Evolutionary conservation across 35 echinoderm and acorn worm genomes (phyloP).

Genomic region (Apostichopus californicus): DNA sequence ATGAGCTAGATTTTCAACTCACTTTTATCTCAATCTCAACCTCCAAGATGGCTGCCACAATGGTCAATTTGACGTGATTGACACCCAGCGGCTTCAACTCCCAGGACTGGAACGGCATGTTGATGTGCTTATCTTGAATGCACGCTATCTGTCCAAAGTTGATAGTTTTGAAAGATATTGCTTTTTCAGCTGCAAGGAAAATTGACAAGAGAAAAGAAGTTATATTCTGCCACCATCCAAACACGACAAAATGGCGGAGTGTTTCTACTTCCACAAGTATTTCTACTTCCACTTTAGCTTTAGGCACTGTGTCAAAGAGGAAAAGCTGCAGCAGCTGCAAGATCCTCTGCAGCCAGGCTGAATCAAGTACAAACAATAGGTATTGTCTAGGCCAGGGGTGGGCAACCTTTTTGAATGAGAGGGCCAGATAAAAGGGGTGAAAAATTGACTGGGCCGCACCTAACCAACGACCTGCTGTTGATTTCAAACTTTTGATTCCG

Average conservation of each 20-base stretch:
- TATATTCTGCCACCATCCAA: neutral
- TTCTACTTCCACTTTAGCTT: no score
- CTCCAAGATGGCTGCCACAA: slow-evolving; percentile 93
- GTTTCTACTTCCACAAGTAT: no score
- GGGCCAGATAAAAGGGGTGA: no score
- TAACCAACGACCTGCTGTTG: no score
- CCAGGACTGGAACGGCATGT: slow-evolving; percentile 99
- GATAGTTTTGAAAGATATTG: slow-evolving; percentile 89
- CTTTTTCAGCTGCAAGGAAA: slow-evolving; percentile 34
- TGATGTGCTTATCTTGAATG: slow-evolving; percentile 96
- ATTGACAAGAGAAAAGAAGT: neutral
- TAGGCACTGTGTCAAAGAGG: no score
- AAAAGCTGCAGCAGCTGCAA: no score
- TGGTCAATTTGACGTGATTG: slow-evolving; percentile 84
- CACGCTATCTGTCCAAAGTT: slow-evolving; percentile 93
- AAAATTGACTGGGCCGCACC: no score
- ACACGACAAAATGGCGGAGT: neutral
- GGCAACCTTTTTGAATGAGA: no score
- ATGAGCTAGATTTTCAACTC: neutral
- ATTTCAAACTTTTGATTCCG: no score
- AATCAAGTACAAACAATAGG: no score
- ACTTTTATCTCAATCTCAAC: slow-evolving; percentile 97
- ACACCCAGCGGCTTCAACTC: slow-evolving; percentile 70
- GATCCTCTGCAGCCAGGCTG: no score
- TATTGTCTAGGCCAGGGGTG: no score